These are phyloP conservation scores for Gavia stellata DNA, from an alignment of 2,113 vertebrate species.

Conservation along the genomic window DNA sequence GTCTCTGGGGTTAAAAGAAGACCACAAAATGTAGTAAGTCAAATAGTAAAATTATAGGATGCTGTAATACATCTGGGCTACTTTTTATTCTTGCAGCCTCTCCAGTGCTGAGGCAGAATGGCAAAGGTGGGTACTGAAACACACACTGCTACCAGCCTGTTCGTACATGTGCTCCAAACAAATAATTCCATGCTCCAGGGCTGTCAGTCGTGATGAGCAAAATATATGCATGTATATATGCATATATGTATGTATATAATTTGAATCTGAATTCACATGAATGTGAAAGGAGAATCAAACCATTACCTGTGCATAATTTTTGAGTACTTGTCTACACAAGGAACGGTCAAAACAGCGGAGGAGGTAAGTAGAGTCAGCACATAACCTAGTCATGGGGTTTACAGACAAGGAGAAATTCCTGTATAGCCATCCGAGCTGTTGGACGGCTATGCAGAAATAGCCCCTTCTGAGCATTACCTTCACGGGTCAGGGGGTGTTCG, in stretches of 20 bases:
- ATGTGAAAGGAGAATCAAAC: not conserved
- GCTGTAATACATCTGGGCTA: not conserved
- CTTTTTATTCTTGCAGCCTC: not conserved
- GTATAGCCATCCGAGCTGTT: not conserved
- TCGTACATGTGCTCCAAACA: not conserved
- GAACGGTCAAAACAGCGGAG: not conserved
- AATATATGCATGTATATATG: accelerated
- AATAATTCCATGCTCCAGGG: not conserved
- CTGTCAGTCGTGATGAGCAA: not conserved
- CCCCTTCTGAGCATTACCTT: not conserved
- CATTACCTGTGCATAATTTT: not conserved
- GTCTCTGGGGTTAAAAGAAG: not conserved
- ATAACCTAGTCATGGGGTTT: not conserved
- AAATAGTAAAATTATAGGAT: not conserved
- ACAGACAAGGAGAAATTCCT: not conserved
- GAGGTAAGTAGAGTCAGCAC: not conserved
- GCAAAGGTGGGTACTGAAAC: not conserved
- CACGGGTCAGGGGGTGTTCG: not conserved
- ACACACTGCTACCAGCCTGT: not conserved
- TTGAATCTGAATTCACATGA: not conserved
- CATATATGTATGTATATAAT: not conserved
- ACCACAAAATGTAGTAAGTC: not conserved
- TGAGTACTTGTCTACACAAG: not conserved
- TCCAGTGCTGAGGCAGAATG: not conserved
- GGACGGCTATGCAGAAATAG: not conserved